Conservation (phyloP, 2,888 invertebrate species). For the Hydraecia micacea region DNA sequence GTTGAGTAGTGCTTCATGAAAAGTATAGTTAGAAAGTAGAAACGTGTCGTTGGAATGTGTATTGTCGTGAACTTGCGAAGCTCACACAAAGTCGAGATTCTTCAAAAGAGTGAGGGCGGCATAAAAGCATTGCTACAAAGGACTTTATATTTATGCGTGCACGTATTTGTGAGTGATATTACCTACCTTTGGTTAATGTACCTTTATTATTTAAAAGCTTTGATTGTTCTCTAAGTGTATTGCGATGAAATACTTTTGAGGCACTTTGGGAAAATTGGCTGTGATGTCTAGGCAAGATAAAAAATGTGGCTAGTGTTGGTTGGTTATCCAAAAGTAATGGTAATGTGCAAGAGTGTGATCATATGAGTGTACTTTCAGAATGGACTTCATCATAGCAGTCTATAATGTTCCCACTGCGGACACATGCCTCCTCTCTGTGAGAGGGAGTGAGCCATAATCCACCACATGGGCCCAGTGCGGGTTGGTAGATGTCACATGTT, state of each 20-base stretch:
- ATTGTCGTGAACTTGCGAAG: slow-evolving; percentile 61
- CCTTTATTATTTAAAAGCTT: slow-evolving; percentile 52
- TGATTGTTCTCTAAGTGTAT: slow-evolving; percentile 30
- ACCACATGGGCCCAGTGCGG: too few relatives aligned
- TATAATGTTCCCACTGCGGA: too few relatives aligned
- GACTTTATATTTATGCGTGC: slow-evolving; percentile 44
- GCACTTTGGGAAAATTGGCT: neutral
- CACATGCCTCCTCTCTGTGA: too few relatives aligned
- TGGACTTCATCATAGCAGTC: too few relatives aligned
- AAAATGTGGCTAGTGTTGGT: neutral
- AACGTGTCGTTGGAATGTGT: slow-evolving; percentile 48
- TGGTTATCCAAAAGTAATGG: neutral
- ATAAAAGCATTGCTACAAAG: slow-evolving; percentile 56
- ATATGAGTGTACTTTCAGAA: neutral
- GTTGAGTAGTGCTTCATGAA: slow-evolving; percentile 33
- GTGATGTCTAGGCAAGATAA: neutral
- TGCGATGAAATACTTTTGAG: neutral
- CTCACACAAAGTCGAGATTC: slow-evolving; percentile 57
- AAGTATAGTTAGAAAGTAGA: slow-evolving; percentile 38
- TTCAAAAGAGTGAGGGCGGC: slow-evolving; percentile 58
- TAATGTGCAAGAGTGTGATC: neutral
- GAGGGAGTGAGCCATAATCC: too few relatives aligned
- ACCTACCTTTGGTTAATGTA: slow-evolving; percentile 50
- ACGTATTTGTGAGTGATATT: slow-evolving; percentile 53
- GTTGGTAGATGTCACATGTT: too few relatives aligned